phyloP scores from a whole-genome alignment of 2,888 invertebrate genomes.

The Apomyelois bistriatella region DNA sequence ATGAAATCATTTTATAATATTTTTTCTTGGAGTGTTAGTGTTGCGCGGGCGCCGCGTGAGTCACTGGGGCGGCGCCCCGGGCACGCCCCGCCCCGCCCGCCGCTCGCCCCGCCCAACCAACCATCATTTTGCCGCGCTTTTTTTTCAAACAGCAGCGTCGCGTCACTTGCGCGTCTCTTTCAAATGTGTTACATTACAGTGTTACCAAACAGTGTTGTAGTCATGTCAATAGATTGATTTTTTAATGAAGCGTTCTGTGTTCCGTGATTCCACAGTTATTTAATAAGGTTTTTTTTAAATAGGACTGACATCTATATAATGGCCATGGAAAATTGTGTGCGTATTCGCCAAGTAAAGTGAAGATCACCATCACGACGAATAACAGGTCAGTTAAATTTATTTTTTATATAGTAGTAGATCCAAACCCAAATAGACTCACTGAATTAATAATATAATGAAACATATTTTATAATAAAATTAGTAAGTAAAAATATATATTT shows the following conservation, averaged over 20 bases:
- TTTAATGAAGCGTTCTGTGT: slow-evolving; percentile 31
- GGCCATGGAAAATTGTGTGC: too few species aligned
- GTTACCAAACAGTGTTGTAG: slow-evolving; percentile 65
- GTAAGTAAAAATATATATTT: too few species aligned
- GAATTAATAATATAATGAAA: too few species aligned
- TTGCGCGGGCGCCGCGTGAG: slow-evolving; percentile 56
- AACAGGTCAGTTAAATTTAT: too few species aligned
- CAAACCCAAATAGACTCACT: too few species aligned
- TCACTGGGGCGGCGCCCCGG: slow-evolving; percentile 72
- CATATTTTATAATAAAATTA: too few species aligned
- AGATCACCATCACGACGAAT: too few species aligned
- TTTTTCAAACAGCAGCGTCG: slow-evolving; percentile 59
- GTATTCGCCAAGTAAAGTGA: too few species aligned
- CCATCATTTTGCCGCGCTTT: slow-evolving; percentile 73
- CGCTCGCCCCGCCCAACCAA: slow-evolving; percentile 66
- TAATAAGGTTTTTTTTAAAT: slow-evolving; percentile 12
- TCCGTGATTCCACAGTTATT: slow-evolving; percentile 26
- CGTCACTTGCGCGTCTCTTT: slow-evolving; percentile 43
- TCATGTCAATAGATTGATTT: slow-evolving; percentile 39
- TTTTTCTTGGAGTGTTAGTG: slow-evolving; percentile 29
- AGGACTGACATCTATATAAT: background rate
- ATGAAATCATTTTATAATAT: too few species aligned
- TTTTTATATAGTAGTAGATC: too few species aligned
- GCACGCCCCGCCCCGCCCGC: slow-evolving; percentile 68
- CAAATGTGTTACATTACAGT: slow-evolving; percentile 33